phyloP scores from a whole-genome alignment of 2,888 invertebrate species.

The Clunio marinus region DNA sequence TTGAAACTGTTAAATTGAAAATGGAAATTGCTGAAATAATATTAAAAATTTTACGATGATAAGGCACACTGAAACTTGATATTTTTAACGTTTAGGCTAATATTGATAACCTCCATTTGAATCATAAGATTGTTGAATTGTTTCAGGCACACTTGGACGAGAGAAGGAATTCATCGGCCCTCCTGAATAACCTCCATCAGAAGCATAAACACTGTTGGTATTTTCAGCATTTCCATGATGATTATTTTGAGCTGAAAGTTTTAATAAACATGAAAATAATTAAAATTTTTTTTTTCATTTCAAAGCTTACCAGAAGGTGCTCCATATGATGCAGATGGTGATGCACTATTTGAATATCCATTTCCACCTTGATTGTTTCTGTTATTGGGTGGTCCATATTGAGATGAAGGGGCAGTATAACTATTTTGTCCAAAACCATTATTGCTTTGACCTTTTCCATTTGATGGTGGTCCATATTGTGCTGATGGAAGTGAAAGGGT shows the following conservation, averaged over 20 bases:
- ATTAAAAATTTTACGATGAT: too few species aligned
- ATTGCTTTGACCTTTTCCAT: not conserved
- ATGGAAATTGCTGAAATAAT: too few species aligned
- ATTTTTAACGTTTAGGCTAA: not conserved
- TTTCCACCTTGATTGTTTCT: slow-evolving; percentile 14
- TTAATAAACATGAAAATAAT: not conserved
- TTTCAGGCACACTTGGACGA: slow-evolving; percentile 24
- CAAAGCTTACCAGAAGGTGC: slow-evolving; percentile 9
- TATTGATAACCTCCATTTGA: slow-evolving; percentile 23
- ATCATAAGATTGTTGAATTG: slow-evolving; percentile 31
- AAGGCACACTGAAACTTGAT: slow-evolving; percentile 24
- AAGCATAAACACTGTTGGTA: slow-evolving; percentile 27
- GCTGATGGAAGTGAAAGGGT: too few species aligned
- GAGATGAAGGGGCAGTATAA: not conserved
- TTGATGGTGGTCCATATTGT: slow-evolving; percentile 24
- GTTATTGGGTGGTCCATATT: slow-evolving; percentile 24
- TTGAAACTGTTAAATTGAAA: too few species aligned
- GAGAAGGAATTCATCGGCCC: not conserved
- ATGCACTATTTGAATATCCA: not conserved
- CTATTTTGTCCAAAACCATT: not conserved
- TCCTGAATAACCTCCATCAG: slow-evolving; percentile 29
- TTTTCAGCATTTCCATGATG: not conserved
- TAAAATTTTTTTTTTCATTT: not conserved
- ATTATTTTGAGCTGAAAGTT: not conserved
- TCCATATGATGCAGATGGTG: slow-evolving; percentile 21